Conservation (phyloP, 2,797 vertebrate species). For the Anabacerthia variegaticeps region DNA sequence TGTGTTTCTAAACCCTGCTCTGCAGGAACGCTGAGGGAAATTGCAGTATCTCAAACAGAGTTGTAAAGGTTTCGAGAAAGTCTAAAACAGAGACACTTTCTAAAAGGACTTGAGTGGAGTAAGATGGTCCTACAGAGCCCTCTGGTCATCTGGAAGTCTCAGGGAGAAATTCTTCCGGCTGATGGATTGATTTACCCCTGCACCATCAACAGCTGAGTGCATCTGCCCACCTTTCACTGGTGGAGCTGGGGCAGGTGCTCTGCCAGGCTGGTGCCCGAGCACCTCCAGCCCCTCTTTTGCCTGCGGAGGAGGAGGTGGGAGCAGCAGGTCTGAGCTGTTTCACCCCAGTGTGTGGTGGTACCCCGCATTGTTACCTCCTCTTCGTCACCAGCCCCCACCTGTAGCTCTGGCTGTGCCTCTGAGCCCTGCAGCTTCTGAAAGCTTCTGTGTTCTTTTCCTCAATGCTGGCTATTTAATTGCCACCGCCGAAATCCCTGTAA, state of each 20-base stretch:
- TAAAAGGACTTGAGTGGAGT: neutral
- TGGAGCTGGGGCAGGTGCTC: neutral
- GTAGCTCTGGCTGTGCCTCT: neutral
- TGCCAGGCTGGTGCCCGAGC: neutral
- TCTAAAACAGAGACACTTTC: neutral
- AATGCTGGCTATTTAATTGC: slow-evolving; percentile 43
- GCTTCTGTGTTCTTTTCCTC: slow-evolving; percentile 69
- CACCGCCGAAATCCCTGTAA: slow-evolving; percentile 56
- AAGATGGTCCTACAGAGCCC: neutral
- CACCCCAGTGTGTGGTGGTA: slow-evolving; percentile 22
- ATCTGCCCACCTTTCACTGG: neutral
- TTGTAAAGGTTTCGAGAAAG: neutral
- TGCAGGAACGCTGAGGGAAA: neutral
- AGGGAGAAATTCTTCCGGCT: neutral
- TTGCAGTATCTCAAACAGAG: neutral
- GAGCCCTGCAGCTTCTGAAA: slow-evolving; percentile 76
- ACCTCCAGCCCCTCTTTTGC: neutral
- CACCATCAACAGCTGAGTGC: neutral
- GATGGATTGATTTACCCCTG: neutral
- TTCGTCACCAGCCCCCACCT: slow-evolving; percentile 54
- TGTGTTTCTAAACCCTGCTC: neutral
- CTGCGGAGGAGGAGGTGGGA: neutral
- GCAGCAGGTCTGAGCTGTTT: slow-evolving; percentile 22
- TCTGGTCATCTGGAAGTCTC: neutral
- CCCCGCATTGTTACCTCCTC: neutral